phyloP scores from a whole-genome alignment of 1,140 invertebrate species.

The Macrobrachium rosenbergii region DNA sequence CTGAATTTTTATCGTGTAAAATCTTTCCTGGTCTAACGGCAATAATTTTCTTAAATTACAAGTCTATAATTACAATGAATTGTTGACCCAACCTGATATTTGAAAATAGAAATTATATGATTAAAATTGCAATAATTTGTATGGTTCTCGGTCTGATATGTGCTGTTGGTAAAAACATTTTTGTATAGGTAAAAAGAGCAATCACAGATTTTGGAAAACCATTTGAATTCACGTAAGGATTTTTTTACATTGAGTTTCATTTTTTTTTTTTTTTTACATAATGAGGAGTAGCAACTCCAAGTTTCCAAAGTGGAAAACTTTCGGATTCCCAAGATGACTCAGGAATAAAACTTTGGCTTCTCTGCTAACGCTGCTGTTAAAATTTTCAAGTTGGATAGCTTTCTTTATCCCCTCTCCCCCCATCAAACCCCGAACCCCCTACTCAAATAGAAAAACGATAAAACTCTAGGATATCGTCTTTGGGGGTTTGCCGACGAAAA shows the following conservation, averaged over 20 bases:
- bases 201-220: background rate
- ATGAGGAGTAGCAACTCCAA: background rate
- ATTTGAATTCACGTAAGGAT: background rate
- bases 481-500: slow-evolving; percentile 24
- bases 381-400: slow-evolving; percentile 27
- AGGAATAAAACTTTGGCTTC: slow-evolving; percentile 10
- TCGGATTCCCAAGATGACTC: slow-evolving; percentile 1
- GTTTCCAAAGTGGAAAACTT: slow-evolving; percentile 5
- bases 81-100: no score
- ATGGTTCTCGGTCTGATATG: no score
- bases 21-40: no score
- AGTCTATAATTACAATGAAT: no score
- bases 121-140: no score
- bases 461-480: slow-evolving; percentile 23
- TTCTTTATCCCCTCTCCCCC: background rate
- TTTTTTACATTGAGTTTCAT: background rate
- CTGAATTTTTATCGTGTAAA: no score
- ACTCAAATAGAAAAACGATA: slow-evolving; percentile 19
- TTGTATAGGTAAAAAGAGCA: no score
- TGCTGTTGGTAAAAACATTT: no score
- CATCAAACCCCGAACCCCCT: background rate
- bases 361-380: slow-evolving; percentile 21
- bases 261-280: slow-evolving; percentile 3
- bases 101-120: no score
- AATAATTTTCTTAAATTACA: no score